A percentile compares a stretch with the other conserved stretches of the same genome.
Evolutionary conservation across 2,113 vertebrate genomes (phyloP).

Genomic region (Gnathonemus longibarbis): DNA sequence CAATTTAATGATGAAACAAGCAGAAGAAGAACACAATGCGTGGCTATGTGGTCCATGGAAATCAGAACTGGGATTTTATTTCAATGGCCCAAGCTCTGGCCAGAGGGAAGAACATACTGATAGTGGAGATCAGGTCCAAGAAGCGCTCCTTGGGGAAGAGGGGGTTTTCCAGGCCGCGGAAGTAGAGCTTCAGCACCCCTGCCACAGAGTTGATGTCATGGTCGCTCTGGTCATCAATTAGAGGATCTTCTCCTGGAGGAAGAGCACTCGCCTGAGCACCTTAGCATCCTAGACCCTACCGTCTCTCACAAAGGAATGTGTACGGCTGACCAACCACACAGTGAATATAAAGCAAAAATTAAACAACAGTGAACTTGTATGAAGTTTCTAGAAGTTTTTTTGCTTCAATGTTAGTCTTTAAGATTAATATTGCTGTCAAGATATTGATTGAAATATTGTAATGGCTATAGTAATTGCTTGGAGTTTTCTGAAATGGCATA

Average conservation of each 20-base stretch:
- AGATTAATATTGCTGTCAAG: background rate
- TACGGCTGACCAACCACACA: background rate
- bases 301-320: background rate
- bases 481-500: background rate
- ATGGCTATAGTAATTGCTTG: background rate
- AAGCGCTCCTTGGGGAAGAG: constrained; percentile 97
- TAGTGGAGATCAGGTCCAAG: constrained; percentile 91
- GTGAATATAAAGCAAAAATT: background rate
- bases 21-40: background rate
- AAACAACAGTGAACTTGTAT: background rate
- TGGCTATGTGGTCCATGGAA: background rate
- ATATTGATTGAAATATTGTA: background rate
- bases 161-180: constrained; percentile 93
- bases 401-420: background rate
- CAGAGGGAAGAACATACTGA: constrained; percentile 75
- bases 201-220: constrained; percentile 96
- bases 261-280: constrained; percentile 12
- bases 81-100: background rate
- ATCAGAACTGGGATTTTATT: background rate
- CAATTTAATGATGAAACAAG: background rate
- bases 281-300: background rate
- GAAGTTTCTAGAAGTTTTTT: background rate
- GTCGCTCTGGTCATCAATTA: constrained; percentile 87
- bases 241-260: constrained; percentile 84
- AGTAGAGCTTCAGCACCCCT: constrained; percentile 95